phyloP scores from a whole-genome alignment of 2,113 vertebrate species.

The Ptilonorhynchus violaceus region DNA sequence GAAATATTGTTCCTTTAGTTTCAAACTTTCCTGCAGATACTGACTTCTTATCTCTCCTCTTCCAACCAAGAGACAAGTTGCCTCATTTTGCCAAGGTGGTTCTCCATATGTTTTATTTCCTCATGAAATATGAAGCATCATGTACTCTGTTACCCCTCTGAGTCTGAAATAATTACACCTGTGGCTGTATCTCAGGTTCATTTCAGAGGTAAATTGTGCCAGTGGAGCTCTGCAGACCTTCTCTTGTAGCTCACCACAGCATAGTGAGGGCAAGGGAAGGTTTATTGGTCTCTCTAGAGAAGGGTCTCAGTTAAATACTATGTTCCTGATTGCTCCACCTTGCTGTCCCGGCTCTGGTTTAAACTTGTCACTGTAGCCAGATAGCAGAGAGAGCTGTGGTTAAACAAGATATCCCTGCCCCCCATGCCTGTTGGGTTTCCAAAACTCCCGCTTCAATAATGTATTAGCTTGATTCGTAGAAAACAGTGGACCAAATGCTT shows the following conservation, averaged over 20 bases:
- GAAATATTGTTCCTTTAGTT: neutral
- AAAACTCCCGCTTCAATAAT: neutral
- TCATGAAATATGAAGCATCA: neutral
- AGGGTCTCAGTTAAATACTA: neutral
- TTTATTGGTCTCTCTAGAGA: neutral
- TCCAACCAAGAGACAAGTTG: neutral
- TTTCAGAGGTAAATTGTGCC: neutral
- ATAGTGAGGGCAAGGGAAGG: neutral
- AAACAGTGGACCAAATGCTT: neutral
- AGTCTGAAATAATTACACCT: neutral
- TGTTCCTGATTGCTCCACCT: neutral
- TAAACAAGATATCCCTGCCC: neutral
- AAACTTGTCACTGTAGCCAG: neutral
- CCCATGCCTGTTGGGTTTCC: neutral
- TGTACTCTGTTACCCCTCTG: neutral
- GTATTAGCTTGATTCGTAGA: conserved; percentile 12
- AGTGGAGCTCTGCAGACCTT: neutral
- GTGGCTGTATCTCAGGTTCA: neutral
- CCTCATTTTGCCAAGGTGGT: neutral
- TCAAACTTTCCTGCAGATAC: neutral
- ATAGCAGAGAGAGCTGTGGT: neutral
- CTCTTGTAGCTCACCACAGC: neutral
- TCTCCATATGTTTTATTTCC: neutral
- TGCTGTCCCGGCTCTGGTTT: neutral
- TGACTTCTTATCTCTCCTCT: neutral